Conservation (phyloP, 2,113 vertebrate species). For the Puma concolor region DNA sequence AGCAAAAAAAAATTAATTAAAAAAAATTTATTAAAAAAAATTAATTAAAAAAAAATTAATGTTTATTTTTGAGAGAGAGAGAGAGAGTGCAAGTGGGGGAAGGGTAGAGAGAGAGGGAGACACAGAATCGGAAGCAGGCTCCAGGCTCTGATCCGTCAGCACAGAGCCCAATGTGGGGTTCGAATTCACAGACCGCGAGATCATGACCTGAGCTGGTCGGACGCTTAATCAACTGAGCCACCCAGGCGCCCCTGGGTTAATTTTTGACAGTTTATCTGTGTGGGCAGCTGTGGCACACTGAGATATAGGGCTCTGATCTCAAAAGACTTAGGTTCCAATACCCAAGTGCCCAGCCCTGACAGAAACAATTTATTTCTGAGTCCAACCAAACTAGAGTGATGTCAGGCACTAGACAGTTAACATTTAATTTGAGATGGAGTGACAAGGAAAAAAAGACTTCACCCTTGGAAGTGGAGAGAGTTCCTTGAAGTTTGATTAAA, state of each 20-base stretch:
- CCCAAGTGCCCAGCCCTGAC: rapidly evolving
- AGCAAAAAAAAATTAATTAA: not conserved
- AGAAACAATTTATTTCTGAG: not conserved
- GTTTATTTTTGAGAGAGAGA: too few relatives aligned
- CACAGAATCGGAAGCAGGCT: too few relatives aligned
- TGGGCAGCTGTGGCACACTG: not conserved
- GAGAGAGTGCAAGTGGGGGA: too few relatives aligned
- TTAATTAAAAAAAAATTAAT: too few relatives aligned
- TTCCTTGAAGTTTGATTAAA: not conserved
- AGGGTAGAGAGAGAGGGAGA: too few relatives aligned
- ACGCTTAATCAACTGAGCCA: too few relatives aligned
- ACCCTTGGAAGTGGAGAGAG: not conserved
- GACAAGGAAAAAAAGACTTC: not conserved
- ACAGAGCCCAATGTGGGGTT: too few relatives aligned
- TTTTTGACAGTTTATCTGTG: not conserved
- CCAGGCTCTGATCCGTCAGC: too few relatives aligned
- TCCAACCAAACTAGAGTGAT: rapidly evolving
- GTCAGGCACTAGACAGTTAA: rapidly evolving
- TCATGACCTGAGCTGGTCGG: too few relatives aligned
- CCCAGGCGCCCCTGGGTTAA: not conserved
- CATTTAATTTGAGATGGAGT: rapidly evolving
- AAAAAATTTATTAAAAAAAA: too few relatives aligned
- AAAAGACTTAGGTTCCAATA: not conserved
- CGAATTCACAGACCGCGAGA: too few relatives aligned
- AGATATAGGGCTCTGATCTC: not conserved